phyloP scores from a whole-genome alignment of 2,797 vertebrate species.

The Enteromius mattozi region DNA sequence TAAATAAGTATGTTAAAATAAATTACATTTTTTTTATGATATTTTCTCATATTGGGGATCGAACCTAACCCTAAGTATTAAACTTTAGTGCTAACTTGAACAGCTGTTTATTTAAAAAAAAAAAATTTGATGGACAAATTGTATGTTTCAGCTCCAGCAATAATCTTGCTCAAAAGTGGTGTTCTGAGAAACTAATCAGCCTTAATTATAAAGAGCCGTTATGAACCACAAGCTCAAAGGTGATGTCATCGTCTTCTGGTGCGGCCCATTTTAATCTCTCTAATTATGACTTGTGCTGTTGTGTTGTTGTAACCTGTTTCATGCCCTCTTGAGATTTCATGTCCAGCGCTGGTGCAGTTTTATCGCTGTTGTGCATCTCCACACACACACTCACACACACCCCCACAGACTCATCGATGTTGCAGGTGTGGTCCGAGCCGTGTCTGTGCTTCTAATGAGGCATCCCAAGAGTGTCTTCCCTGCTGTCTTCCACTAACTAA shows the following conservation, averaged over 20 bases:
- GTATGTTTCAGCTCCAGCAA: not conserved
- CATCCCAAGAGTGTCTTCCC: constrained; percentile 52
- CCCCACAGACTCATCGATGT: constrained; percentile 9
- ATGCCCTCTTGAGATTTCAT: constrained; percentile 20
- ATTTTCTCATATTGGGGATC: not conserved
- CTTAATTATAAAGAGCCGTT: constrained; percentile 17
- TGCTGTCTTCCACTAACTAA: constrained; percentile 41
- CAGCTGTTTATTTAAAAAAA: not conserved
- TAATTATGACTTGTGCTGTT: constrained; percentile 38
- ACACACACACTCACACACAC: not conserved
- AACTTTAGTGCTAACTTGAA: not conserved
- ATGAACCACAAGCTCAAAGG: constrained; percentile 17
- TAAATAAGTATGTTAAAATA: constrained; percentile 19
- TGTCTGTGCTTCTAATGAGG: constrained; percentile 54
- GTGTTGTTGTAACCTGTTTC: constrained; percentile 44
- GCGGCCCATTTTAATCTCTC: constrained; percentile 19
- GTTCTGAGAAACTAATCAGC: not conserved
- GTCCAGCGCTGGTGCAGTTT: constrained; percentile 29
- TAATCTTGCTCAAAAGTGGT: not conserved
- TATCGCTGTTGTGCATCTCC: not conserved
- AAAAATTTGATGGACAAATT: not conserved
- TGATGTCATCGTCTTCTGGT: constrained; percentile 50
- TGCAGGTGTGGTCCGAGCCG: constrained; percentile 45
- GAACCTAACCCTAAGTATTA: not conserved
- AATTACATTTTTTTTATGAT: not conserved